Conservation (phyloP, 2,888 invertebrate genomes). For the Meliscaeva auricollis region DNA sequence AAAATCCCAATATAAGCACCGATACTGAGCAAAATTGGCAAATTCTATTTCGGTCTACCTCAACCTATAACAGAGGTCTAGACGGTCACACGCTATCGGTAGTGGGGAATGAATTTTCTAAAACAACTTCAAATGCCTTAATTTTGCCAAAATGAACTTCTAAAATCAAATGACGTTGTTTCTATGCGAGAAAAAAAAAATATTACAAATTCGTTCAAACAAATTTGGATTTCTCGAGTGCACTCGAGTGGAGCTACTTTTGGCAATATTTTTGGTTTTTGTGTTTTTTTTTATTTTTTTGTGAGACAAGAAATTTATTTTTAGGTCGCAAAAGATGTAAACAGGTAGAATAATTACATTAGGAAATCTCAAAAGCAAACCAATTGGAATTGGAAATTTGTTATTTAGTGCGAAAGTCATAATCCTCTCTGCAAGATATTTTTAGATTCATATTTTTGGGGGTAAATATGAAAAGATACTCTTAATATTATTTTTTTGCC, state of each 20-base stretch:
- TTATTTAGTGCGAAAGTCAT: background rate
- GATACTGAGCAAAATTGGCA: conserved; percentile 16
- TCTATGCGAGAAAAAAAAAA: background rate
- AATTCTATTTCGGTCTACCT: conserved; percentile 43
- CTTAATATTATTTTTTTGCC: background rate
- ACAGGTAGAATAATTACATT: background rate
- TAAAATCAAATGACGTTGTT: conserved; percentile 31
- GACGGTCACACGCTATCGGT: conserved; percentile 46
- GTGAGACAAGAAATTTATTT: conserved; percentile 17
- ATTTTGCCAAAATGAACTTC: conserved; percentile 11
- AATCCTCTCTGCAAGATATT: background rate
- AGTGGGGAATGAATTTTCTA: conserved; percentile 1
- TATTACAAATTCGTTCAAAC: background rate
- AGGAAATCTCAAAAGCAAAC: conserved; percentile 13
- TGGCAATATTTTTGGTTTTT: background rate
- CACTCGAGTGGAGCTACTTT: conserved; percentile 36
- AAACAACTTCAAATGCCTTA: background rate
- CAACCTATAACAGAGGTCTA: conserved; percentile 54
- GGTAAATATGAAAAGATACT: background rate
- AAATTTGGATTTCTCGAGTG: conserved; percentile 39
- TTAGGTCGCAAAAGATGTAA: conserved; percentile 10
- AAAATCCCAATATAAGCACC: conserved; percentile 33
- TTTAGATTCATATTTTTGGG: background rate
- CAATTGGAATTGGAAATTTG: conserved; percentile 26
- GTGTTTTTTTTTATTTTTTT: background rate